Conservation (phyloP, 2,797 vertebrate species). For the Sebastiscus tertius region DNA sequence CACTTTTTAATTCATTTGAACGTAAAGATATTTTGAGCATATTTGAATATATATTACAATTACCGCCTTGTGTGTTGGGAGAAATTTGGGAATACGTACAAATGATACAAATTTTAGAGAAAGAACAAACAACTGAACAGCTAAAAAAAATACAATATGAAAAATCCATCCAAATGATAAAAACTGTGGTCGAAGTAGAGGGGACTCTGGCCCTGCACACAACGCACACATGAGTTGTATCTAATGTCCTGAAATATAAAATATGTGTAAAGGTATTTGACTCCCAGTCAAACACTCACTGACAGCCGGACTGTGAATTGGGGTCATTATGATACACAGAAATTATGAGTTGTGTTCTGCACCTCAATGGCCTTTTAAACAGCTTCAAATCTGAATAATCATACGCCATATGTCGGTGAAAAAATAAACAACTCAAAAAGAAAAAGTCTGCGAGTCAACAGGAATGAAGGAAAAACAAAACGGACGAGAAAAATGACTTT, state of each 20-base stretch:
- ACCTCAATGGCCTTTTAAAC: neutral
- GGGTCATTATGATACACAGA: neutral
- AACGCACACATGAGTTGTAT: neutral
- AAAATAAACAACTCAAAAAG: conserved; percentile 22
- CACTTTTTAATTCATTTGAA: too few relatives aligned
- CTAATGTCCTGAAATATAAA: neutral
- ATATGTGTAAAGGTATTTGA: neutral
- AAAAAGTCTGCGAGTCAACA: conserved; percentile 18
- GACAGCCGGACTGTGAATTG: neutral
- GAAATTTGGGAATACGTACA: neutral
- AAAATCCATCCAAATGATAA: neutral
- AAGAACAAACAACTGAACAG: neutral
- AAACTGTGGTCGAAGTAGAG: neutral
- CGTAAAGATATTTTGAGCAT: too few relatives aligned
- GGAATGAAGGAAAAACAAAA: conserved; percentile 40
- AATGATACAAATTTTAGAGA: neutral
- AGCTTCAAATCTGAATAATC: conserved; percentile 21
- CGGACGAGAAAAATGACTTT: conserved; percentile 38
- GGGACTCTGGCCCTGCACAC: too few relatives aligned
- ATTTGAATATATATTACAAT: neutral
- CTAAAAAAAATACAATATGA: neutral
- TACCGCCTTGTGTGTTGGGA: neutral
- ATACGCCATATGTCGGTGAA: neutral
- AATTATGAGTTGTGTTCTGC: conserved; percentile 27
- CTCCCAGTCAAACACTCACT: neutral